Evolutionary conservation across 2,888 invertebrate genomes (phyloP), one percentile per base, ranked within the genome.

Genomic region (Callyntrura guangdongensis): DNA sequence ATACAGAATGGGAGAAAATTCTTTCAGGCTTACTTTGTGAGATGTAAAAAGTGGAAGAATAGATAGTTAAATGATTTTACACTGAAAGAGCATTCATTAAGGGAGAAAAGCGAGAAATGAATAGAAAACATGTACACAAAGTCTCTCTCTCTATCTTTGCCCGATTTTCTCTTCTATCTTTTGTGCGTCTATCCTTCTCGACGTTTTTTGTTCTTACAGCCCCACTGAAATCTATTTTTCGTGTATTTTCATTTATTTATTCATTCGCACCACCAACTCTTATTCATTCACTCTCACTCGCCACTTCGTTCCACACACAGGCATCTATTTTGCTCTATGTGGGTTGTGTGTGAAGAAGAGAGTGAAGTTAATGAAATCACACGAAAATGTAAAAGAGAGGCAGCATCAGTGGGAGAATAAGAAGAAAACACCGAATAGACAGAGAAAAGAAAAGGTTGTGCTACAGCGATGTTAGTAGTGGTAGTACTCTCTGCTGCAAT

Each of bases 191-290:
- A 6, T 36, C 8, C 36, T n/a, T 69, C 69, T 69, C 69, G 0
- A 4, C 36, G 36, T 53, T 53, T 72, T 47, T 47, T 72, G 72
- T 47, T 22, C 22, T 25, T 25, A 49, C 77, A n/a, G 20, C 84
- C 27, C 25, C 12, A 17, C 25, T 53, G 20, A 77, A 20, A 49
- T 84, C 53, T 49, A 67, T 67, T 84, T 84, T 67, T 11, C 83
- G 14, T 49, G 47, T 72, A 85, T 53, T 86, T 74, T 74, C 86
- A 86, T 74, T 86, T 86, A 86, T 86, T 86, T 86, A 86, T 86
- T 86, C 86, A 86, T 74, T 74, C 74, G 67, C 49, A 47, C 74
- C 22, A 14, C 47, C 67, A 83, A 49, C 83, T 82, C 64, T 64
- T 64, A 49, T 83, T 67, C 47, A 25, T 22, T 61, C 59, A n/a